Conservation (phyloP, 35 echinoderm and acorn worm genomes). For the Anneissia japonica region DNA sequence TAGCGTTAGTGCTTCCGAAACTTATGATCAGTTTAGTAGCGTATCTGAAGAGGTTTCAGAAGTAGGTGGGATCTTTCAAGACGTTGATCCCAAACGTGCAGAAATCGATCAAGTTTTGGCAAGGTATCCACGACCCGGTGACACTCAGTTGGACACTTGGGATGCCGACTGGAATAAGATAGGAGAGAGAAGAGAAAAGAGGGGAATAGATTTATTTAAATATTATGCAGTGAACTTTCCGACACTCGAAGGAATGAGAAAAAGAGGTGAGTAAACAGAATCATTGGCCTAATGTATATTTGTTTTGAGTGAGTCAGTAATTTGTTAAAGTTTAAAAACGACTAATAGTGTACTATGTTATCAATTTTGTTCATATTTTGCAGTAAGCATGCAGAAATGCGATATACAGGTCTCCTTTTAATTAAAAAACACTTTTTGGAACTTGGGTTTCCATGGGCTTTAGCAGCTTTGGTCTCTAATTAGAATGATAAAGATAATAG, state of each 20-base stretch:
- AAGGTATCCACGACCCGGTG: not conserved
- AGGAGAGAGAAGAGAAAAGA: not conserved
- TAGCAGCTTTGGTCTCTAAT: no score
- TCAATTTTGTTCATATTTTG: no score
- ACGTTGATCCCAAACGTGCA: not conserved
- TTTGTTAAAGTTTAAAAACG: no score
- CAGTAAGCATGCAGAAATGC: no score
- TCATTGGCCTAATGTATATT: no score
- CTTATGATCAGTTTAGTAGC: not conserved
- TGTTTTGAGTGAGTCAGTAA: no score
- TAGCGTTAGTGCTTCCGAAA: not conserved
- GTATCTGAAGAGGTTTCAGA: not conserved
- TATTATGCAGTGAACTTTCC: not conserved
- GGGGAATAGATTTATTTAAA: not conserved
- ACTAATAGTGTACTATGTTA: no score
- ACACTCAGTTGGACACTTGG: not conserved
- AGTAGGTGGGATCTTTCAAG: not conserved
- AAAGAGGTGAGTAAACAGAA: not conserved
- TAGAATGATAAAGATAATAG: no score
- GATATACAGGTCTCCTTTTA: no score
- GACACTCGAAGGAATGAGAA: not conserved
- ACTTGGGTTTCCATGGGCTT: no score
- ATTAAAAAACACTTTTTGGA: no score
- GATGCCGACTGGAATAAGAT: not conserved
- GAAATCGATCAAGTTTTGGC: not conserved